These are phyloP conservation scores for Dioctria rufipes DNA, from an alignment of 2,888 invertebrate species.

Conservation along the genomic window DNA sequence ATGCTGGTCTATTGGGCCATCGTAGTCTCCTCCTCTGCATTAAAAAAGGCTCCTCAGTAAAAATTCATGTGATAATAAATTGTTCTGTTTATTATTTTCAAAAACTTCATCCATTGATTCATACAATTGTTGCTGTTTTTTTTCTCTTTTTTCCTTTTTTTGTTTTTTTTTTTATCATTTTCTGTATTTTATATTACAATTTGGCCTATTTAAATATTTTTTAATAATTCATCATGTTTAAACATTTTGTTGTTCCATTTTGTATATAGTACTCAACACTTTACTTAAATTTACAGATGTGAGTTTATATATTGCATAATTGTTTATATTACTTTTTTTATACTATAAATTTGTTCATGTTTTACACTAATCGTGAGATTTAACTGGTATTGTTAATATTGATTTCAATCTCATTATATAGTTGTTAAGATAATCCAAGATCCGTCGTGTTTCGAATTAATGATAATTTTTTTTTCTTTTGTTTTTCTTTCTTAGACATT, in stretches of 20 bases:
- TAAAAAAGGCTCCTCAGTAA: not conserved
- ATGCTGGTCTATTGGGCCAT: too few species aligned
- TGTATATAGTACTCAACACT: conserved; percentile 37
- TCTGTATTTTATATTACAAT: conserved; percentile 50
- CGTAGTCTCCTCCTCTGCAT: too few species aligned
- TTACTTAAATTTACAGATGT: conserved; percentile 47
- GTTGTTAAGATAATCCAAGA: too few species aligned
- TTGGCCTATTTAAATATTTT: conserved; percentile 44
- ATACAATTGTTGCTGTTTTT: conserved; percentile 37
- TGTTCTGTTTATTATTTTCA: conserved; percentile 52
- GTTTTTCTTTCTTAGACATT: not conserved
- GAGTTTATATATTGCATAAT: conserved; percentile 37
- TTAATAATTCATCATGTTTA: conserved; percentile 28
- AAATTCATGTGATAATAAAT: conserved; percentile 44
- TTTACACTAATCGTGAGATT: conserved; percentile 35
- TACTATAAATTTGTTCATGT: conserved; percentile 35
- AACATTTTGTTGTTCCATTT: conserved; percentile 47
- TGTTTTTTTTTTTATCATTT: not conserved
- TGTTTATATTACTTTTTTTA: conserved; percentile 10
- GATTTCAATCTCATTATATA: not conserved
- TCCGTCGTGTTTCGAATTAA: not conserved
- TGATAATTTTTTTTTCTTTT: not conserved
- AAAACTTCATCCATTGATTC: conserved; percentile 45
- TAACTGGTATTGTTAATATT: conserved; percentile 1
- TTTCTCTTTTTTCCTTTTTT: too few species aligned